Base-by-base conservation (phyloP, 2,888 invertebrate species). In the Parelbella ahira region DNA sequence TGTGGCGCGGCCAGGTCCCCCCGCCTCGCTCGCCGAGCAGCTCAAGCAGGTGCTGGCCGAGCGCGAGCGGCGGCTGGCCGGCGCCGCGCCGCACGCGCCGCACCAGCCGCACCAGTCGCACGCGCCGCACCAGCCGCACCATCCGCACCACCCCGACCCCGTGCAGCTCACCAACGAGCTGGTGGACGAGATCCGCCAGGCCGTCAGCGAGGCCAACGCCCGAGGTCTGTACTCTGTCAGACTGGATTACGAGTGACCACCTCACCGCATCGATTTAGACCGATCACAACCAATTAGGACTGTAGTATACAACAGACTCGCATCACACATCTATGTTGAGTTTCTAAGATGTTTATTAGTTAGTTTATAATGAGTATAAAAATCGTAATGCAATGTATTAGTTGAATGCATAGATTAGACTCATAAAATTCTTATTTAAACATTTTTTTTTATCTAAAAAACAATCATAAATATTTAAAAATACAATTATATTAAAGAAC, bases 131-230 rank as follows among this genome's bases (percentile, higher is more conserved):
- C 10, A 21, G 32, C 9, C 46, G 38, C 36, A 32, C 27, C n/a
- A n/a, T n/a, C n/a, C n/a, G 12, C 54, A 60, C 24, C 74, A 86
- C 63, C 91, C 89, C 55, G 91, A 90, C 77, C 88, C 92, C 55
- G 91, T 91, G 79, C 92, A 90, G 77, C 92, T 92, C 66, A 93
- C 93, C 62, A 93, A 94, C 83, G 93, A 94, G 69, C 90, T 96
- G 56, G 92, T 95, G 54, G 95, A 95, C 79, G 95, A 95, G 89
- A 95, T 95, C 65, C 90, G 94, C 50, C 94, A 94, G 78, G 95
- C 95, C 59, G 95, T 96, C 63, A 94, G 92, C 78, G 95, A 95
- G 84, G 95, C 95, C 54, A 95, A 94, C 88, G 94, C 94, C 51
- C 91, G 94, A 93, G 94, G 95, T 94, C 42, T 32, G 44, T 47